These are phyloP conservation scores for Argyrosomus japonicus DNA, from an alignment of 2,113 vertebrate genomes.

Conservation along the genomic window DNA sequence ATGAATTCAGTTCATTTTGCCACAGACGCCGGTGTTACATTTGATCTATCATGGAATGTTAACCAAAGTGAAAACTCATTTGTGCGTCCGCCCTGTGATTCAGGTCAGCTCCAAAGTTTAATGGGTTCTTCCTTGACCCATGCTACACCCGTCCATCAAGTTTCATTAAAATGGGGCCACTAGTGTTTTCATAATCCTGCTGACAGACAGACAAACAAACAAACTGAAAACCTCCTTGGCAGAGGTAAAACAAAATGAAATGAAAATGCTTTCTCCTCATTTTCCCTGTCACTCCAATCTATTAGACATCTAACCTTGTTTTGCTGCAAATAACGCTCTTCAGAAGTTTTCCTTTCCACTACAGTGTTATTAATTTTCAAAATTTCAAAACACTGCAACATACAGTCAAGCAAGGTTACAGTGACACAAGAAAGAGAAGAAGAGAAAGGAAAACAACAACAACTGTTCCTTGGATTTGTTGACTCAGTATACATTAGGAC, in stretches of 20 bases:
- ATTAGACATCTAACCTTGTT: conserved; percentile 59
- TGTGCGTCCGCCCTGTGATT: too few relatives aligned
- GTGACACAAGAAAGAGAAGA: conserved; percentile 4
- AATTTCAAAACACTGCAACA: conserved; percentile 25
- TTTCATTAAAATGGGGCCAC: too few relatives aligned
- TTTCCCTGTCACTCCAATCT: conserved; percentile 42
- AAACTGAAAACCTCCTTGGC: too few relatives aligned
- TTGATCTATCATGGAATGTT: too few relatives aligned
- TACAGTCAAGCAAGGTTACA: conserved; percentile 10
- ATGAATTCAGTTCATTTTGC: too few relatives aligned
- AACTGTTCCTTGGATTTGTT: conserved; percentile 32
- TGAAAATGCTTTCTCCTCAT: conserved; percentile 67
- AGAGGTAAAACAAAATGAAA: conserved; percentile 15
- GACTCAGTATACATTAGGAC: conserved; percentile 51
- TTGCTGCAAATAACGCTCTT: conserved; percentile 37
- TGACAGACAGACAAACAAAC: too few relatives aligned
- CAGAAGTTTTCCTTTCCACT: conserved; percentile 19
- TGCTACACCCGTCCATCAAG: too few relatives aligned
- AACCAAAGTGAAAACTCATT: too few relatives aligned
- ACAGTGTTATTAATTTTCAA: conserved; percentile 27
- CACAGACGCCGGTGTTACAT: too few relatives aligned
- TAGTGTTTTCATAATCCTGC: too few relatives aligned
- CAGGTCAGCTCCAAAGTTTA: too few relatives aligned
- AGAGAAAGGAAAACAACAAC: conserved; percentile 28
- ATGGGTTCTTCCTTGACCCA: too few relatives aligned